Conservation (phyloP, 1,140 invertebrate genomes). For the Muscidifurax raptorellus region DNA sequence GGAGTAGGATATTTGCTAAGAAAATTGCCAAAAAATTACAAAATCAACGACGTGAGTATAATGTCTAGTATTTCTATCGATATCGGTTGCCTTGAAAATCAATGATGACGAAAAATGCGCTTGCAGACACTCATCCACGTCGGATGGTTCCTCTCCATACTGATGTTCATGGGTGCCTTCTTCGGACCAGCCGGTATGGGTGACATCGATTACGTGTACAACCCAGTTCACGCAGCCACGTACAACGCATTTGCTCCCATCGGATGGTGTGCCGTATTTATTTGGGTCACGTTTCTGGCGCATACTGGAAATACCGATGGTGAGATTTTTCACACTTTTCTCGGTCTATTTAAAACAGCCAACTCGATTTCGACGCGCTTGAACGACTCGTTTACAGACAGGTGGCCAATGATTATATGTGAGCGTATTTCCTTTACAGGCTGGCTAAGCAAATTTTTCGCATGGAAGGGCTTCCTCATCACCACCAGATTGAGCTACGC, state of each 20-base stretch:
- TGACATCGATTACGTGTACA: constrained; percentile 80
- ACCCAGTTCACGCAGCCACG: constrained; percentile 80
- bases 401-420: not conserved
- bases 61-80: not conserved
- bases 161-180: constrained; percentile 77
- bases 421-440: constrained; percentile 63
- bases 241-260: constrained; percentile 85
- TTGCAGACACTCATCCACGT: constrained; percentile 74
- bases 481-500: constrained; percentile 81
- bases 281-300: constrained; percentile 80
- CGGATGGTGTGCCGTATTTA: constrained; percentile 81
- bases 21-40: constrained; percentile 71
- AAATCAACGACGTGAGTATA: constrained; percentile 69
- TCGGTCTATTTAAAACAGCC: not conserved
- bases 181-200: constrained; percentile 82
- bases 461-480: constrained; percentile 79
- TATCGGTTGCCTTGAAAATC: not conserved
- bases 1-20: constrained; percentile 79
- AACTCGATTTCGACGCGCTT: too few species aligned
- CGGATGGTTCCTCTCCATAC: constrained; percentile 76
- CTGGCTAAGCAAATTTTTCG: constrained; percentile 74
- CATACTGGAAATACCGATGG: constrained; percentile 78
- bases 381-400: too few species aligned
- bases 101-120: not conserved
- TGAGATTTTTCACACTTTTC: constrained; percentile 62